phyloP scores from a whole-genome alignment of 2,888 invertebrate species.

The Acrobasis repandana region DNA sequence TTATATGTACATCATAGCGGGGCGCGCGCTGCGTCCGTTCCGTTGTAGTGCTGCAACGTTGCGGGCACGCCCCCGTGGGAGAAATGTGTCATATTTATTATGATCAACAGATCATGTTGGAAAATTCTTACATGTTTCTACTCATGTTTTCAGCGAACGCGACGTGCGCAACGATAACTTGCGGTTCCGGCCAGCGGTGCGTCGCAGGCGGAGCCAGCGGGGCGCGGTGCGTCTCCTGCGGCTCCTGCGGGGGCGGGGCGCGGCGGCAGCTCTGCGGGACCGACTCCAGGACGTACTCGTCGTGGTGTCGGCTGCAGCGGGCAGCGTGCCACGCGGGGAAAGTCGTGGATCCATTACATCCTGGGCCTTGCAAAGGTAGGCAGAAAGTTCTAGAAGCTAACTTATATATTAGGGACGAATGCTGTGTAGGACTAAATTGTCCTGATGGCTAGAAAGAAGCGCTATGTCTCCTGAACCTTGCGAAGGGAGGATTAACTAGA shows the following conservation, averaged over 20 bases:
- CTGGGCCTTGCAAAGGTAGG: conserved; percentile 84
- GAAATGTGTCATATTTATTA: too few relatives aligned
- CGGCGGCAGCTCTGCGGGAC: conserved; percentile 86
- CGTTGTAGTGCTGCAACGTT: too few relatives aligned
- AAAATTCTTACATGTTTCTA: neutral
- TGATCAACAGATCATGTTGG: too few relatives aligned
- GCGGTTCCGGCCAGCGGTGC: conserved; percentile 69
- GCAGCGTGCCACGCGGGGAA: conserved; percentile 88
- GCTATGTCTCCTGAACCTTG: neutral
- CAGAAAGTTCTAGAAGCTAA: neutral
- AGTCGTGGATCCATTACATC: conserved; percentile 88
- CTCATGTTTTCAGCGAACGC: conserved; percentile 60
- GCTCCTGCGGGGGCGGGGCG: conserved; percentile 59
- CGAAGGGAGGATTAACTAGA: too few relatives aligned
- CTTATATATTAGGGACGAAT: neutral
- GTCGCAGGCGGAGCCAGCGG: conserved; percentile 68
- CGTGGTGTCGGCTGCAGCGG: conserved; percentile 91
- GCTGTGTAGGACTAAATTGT: neutral
- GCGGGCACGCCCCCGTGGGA: too few relatives aligned
- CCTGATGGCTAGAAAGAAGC: neutral
- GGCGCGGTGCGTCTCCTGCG: conserved; percentile 70
- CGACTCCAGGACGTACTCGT: conserved; percentile 88
- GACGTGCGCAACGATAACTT: conserved; percentile 62
- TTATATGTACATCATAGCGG: too few relatives aligned
- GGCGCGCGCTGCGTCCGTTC: too few relatives aligned